These are phyloP conservation scores for Callipepla californica DNA, from an alignment of 2,113 vertebrate species.

Conservation along the genomic window DNA sequence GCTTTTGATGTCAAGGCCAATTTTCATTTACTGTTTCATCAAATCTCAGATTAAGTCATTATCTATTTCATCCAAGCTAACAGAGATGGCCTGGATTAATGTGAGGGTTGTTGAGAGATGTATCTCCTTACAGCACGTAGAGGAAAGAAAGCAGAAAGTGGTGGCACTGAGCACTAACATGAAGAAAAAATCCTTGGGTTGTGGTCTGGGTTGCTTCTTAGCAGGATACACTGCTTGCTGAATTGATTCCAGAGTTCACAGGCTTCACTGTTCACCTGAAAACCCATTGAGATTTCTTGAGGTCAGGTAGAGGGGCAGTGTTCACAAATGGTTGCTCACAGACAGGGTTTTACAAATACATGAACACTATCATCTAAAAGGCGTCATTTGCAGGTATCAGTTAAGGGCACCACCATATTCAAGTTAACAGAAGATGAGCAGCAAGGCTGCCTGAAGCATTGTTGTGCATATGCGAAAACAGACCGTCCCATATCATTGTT, in stretches of 20 bases:
- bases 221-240: neutral
- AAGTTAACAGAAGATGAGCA: neutral
- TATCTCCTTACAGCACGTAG: neutral
- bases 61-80: neutral
- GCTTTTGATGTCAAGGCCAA: neutral
- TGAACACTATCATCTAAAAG: neutral
- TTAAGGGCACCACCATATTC: neutral
- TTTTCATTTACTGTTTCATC: conserved; percentile 23
- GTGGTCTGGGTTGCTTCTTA: neutral
- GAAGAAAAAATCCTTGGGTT: neutral
- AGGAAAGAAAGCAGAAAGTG: neutral
- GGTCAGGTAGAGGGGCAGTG: accelerated
- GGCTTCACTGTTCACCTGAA: accelerated
- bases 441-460: neutral
- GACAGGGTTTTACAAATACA: neutral
- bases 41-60: neutral
- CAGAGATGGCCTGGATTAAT: neutral
- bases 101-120: neutral
- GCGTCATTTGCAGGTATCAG: neutral
- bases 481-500: neutral
- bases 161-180: accelerated
- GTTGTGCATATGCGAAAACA: neutral
- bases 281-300: neutral
- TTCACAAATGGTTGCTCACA: neutral
- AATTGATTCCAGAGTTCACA: neutral